Evolutionary conservation across 2,797 vertebrate species (phyloP).

Genomic region (Myotis findleyi): DNA sequence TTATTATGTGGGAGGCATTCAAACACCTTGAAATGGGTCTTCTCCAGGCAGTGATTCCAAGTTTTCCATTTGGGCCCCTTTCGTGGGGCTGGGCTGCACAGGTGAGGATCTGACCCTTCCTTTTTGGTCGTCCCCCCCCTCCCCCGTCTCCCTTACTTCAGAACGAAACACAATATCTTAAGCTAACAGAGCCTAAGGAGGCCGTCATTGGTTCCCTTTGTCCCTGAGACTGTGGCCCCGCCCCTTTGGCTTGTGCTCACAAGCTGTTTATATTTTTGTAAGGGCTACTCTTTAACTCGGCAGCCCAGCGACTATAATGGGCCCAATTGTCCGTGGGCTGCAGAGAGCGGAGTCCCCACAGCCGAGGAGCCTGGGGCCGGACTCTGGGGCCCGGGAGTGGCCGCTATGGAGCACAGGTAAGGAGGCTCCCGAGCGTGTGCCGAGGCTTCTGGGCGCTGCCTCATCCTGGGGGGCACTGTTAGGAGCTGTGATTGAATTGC

Average conservation of each 20-base stretch:
- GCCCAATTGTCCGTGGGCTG: slow-evolving; percentile 79
- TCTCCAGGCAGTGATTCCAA: background rate
- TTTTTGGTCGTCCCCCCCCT: background rate
- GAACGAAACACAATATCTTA: slow-evolving; percentile 87
- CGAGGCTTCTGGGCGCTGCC: slow-evolving; percentile 46
- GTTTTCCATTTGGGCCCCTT: slow-evolving; percentile 7
- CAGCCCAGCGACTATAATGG: slow-evolving; percentile 81
- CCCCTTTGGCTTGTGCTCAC: slow-evolving; percentile 87
- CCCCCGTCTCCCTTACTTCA: slow-evolving; percentile 61
- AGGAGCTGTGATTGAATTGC: background rate
- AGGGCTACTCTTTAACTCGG: slow-evolving; percentile 86
- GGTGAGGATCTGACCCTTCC: background rate
- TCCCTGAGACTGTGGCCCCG: slow-evolving; percentile 80
- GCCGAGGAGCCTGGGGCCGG: slow-evolving; percentile 64
- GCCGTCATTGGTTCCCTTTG: slow-evolving; percentile 87
- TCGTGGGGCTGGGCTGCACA: slow-evolving; percentile 34
- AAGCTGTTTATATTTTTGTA: slow-evolving; percentile 87
- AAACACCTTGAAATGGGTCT: background rate
- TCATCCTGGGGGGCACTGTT: background rate
- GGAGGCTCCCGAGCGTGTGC: slow-evolving; percentile 64
- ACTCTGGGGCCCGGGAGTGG: slow-evolving; percentile 32
- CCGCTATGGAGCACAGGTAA: slow-evolving; percentile 86
- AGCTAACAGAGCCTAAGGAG: slow-evolving; percentile 77
- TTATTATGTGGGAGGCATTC: background rate
- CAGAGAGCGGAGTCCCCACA: slow-evolving; percentile 60